A percentile compares a stretch with the other conserved stretches of the same genome.
These are phyloP conservation scores for Ariolimax columbianus DNA, from an alignment of 2,888 invertebrate species.

Conservation along the genomic window DNA sequence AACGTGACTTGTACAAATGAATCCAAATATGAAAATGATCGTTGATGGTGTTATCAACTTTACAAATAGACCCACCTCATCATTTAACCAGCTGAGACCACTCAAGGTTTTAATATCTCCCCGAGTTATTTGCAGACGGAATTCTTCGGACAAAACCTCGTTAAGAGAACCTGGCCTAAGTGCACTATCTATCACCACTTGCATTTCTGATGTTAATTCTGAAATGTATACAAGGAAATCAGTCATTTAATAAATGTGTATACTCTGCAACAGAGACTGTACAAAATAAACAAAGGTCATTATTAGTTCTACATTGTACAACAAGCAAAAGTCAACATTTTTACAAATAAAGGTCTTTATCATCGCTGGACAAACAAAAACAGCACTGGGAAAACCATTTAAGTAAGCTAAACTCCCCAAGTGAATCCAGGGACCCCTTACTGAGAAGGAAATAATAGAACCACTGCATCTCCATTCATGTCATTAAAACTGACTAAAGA, in stretches of 20 bases:
- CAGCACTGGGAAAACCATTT: too few species aligned
- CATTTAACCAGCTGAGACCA: constrained; percentile 95
- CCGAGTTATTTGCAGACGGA: constrained; percentile 84
- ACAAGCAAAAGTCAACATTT: too few species aligned
- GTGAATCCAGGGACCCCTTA: too few species aligned
- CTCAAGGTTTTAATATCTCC: constrained; percentile 90
- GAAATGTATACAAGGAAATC: constrained; percentile 43
- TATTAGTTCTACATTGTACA: too few species aligned
- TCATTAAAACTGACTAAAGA: too few species aligned
- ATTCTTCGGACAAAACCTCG: constrained; percentile 84
- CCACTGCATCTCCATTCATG: too few species aligned
- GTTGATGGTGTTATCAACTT: not conserved
- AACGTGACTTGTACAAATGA: not conserved
- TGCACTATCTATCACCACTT: constrained; percentile 78
- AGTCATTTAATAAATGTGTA: not conserved
- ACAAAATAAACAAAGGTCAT: too few species aligned
- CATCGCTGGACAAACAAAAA: too few species aligned
- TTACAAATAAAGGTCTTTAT: too few species aligned
- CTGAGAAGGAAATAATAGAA: too few species aligned
- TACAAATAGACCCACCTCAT: constrained; percentile 80
- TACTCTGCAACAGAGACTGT: not conserved
- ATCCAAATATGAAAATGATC: not conserved
- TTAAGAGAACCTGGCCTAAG: constrained; percentile 79
- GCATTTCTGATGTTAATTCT: constrained; percentile 85
- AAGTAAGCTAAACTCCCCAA: too few species aligned